Percentiles rank a stretch among this genome's conserved stretches.
phyloP scores from a whole-genome alignment of 2,888 invertebrate species.

The Herminia tarsipennalis region DNA sequence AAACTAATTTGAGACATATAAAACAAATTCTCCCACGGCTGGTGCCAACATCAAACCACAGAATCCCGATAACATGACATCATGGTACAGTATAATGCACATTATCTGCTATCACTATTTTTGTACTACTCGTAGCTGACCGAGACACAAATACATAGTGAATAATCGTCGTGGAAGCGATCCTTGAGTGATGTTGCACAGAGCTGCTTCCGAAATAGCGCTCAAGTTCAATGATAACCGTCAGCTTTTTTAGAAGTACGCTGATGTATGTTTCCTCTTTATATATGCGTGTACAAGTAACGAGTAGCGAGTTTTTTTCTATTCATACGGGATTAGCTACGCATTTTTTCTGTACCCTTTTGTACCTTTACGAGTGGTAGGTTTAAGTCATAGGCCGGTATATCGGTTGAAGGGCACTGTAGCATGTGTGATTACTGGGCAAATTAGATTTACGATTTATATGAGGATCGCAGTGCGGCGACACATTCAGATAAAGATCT shows the following conservation, averaged over 20 bases:
- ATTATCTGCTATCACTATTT: slow-evolving; percentile 30
- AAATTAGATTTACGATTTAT: too few relatives aligned
- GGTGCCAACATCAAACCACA: neutral
- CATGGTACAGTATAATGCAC: slow-evolving; percentile 17
- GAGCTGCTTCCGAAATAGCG: slow-evolving; percentile 30
- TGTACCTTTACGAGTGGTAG: too few relatives aligned
- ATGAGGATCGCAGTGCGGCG: too few relatives aligned
- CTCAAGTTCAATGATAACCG: slow-evolving; percentile 42
- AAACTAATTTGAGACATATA: too few relatives aligned
- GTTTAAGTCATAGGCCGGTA: too few relatives aligned
- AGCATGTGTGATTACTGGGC: too few relatives aligned
- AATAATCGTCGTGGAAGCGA: slow-evolving; percentile 25
- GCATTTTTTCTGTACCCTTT: too few relatives aligned
- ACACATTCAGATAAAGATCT: too few relatives aligned
- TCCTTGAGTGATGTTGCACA: slow-evolving; percentile 30
- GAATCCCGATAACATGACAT: slow-evolving; percentile 21
- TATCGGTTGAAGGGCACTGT: too few relatives aligned
- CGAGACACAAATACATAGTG: slow-evolving; percentile 33
- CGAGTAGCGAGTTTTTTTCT: neutral
- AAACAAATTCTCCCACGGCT: neutral
- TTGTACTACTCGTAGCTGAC: slow-evolving; percentile 4
- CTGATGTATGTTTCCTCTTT: slow-evolving; percentile 8
- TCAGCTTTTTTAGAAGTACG: slow-evolving; percentile 5
- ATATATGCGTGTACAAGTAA: neutral
- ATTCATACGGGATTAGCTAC: neutral